phyloP scores from a whole-genome alignment of 2,113 vertebrate species.

The Callipepla californica region DNA sequence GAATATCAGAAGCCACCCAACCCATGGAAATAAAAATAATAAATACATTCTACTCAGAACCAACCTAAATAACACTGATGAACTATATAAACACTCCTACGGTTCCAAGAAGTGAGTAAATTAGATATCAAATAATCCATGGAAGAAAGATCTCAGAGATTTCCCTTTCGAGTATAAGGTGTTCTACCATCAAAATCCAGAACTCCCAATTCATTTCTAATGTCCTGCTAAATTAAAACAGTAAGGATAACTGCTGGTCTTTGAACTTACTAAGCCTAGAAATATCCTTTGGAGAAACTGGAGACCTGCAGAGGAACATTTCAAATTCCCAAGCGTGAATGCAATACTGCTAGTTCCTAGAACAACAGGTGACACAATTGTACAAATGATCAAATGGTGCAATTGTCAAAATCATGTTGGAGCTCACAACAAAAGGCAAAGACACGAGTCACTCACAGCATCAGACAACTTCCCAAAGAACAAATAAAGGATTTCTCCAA shows the following conservation, averaged over 20 bases:
- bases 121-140: neutral
- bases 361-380: neutral
- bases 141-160: neutral
- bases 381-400: neutral
- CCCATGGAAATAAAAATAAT: neutral
- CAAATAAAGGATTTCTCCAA: neutral
- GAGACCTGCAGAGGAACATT: neutral
- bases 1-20: neutral
- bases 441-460: neutral
- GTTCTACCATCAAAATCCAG: neutral
- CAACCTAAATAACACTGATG: neutral
- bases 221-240: neutral
- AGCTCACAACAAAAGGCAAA: neutral
- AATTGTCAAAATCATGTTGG: neutral
- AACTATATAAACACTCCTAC: neutral
- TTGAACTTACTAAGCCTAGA: neutral
- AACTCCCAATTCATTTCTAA: neutral
- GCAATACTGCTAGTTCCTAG: neutral
- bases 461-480: neutral
- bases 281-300: neutral
- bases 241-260: neutral
- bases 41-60: neutral
- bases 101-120: neutral
- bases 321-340: neutral
- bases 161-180: neutral